Evolutionary conservation across 1,140 invertebrate species (phyloP).

Genomic region (Musca vetustissima): DNA sequence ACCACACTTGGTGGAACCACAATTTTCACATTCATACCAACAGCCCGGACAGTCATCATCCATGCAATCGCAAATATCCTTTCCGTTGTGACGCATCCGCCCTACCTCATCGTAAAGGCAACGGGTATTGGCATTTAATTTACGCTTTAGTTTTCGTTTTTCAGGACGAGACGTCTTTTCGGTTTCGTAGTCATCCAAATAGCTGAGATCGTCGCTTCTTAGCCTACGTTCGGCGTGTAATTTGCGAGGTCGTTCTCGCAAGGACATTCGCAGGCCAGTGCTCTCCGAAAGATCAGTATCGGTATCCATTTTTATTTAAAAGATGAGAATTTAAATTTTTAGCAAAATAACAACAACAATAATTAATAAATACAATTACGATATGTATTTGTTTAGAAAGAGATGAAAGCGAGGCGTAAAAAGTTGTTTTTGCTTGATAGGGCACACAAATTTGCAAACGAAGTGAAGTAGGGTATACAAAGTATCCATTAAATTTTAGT

Average conservation of each 20-base stretch:
- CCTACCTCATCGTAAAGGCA: conserved; percentile 47
- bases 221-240: conserved; percentile 23
- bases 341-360: too few species aligned
- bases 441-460: too few species aligned
- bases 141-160: conserved; percentile 37
- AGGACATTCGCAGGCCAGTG: conserved; percentile 26
- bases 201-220: conserved; percentile 31
- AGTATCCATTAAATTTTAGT: too few species aligned
- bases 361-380: too few species aligned
- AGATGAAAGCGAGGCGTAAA: too few species aligned
- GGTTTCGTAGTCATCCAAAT: conserved; percentile 40
- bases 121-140: conserved; percentile 23
- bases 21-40: conserved; percentile 43
- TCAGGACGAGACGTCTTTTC: conserved; percentile 40
- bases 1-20: conserved; percentile 44
- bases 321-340: too few species aligned
- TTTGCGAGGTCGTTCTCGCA: conserved; percentile 29
- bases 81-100: conserved; percentile 37
- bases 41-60: conserved; percentile 44
- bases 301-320: conserved; percentile 16
- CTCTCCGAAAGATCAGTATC: conserved; percentile 20
- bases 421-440: too few species aligned
- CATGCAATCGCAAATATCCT: conserved; percentile 49
- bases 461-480: too few species aligned
- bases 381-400: too few species aligned